A percentile compares a stretch with the other conserved stretches of the same genome.
Evolutionary conservation across 2,797 vertebrate species (phyloP).

Genomic region (Sebastes alutus): DNA sequence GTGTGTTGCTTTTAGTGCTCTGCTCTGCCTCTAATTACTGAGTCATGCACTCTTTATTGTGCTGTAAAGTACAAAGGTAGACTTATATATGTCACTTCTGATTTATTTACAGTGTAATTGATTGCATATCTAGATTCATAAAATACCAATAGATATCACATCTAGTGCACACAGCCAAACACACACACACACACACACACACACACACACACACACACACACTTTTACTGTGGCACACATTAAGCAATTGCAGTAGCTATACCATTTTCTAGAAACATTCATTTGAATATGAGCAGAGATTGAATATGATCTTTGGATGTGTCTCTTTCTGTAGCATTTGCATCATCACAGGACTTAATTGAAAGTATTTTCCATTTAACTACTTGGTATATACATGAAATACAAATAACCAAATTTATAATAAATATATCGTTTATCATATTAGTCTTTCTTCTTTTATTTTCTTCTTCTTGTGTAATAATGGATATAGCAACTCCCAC

Average conservation of each 20-base stretch:
- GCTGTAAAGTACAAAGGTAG: conserved; percentile 15
- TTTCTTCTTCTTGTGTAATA: not conserved
- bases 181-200: not conserved
- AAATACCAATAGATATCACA: not conserved
- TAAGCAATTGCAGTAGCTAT: not conserved
- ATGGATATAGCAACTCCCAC: not conserved
- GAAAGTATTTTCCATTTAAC: not conserved
- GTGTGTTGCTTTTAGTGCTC: not conserved
- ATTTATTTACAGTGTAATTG: not conserved
- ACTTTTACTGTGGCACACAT: not conserved
- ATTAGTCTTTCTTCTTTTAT: not conserved
- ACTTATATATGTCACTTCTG: not conserved
- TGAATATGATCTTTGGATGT: not conserved
- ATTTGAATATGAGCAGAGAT: not conserved
- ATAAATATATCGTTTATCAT: not conserved
- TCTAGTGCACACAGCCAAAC: not conserved
- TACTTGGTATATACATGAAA: not conserved
- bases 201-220: not conserved
- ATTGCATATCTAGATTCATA: not conserved
- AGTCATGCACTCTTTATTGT: conserved; percentile 1
- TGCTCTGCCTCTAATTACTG: not conserved
- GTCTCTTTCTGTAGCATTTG: not conserved
- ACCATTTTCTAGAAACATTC: not conserved
- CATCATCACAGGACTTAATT: not conserved
- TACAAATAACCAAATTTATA: not conserved